Evolutionary conservation across 2,888 invertebrate species (phyloP).

Genomic region (Criorhina ranunculi): DNA sequence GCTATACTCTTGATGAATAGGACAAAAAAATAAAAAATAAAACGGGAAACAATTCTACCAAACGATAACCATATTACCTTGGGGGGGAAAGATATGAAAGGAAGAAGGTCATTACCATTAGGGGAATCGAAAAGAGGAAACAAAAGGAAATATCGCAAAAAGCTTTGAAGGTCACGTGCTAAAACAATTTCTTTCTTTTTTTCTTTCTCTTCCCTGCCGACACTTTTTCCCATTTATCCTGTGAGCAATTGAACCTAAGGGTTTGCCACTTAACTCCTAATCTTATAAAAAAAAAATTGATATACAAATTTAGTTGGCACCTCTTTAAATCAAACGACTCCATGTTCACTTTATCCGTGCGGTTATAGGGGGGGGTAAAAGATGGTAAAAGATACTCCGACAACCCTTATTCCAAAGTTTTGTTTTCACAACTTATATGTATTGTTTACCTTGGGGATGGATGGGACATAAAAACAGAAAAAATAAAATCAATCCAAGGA

Average conservation of each 20-base stretch:
- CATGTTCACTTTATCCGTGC: slow-evolving; percentile 31
- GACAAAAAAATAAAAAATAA: neutral
- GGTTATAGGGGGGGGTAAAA: neutral
- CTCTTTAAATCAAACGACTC: slow-evolving; percentile 34
- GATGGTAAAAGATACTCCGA: neutral
- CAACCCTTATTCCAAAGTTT: slow-evolving; percentile 8
- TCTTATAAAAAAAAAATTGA: neutral
- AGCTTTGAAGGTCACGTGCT: slow-evolving; percentile 19
- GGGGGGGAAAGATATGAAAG: slow-evolving; percentile 6
- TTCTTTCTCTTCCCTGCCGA: slow-evolving; percentile 17
- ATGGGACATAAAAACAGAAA: slow-evolving; percentile 13
- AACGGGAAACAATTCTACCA: neutral
- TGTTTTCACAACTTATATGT: slow-evolving; percentile 6
- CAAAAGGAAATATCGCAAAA: neutral
- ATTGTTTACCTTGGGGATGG: neutral
- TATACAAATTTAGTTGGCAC: neutral
- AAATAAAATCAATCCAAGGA: slow-evolving; percentile 31
- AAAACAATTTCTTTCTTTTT: slow-evolving; percentile 40
- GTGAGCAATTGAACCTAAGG: neutral
- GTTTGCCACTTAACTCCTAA: slow-evolving; percentile 30
- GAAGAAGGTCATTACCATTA: slow-evolving; percentile 46
- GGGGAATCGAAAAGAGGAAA: slow-evolving; percentile 1
- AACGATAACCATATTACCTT: slow-evolving; percentile 11
- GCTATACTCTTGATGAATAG: neutral
- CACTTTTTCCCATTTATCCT: slow-evolving; percentile 32